Base-by-base conservation (phyloP, 2,113 vertebrate species). In the Plecotus auritus region DNA sequence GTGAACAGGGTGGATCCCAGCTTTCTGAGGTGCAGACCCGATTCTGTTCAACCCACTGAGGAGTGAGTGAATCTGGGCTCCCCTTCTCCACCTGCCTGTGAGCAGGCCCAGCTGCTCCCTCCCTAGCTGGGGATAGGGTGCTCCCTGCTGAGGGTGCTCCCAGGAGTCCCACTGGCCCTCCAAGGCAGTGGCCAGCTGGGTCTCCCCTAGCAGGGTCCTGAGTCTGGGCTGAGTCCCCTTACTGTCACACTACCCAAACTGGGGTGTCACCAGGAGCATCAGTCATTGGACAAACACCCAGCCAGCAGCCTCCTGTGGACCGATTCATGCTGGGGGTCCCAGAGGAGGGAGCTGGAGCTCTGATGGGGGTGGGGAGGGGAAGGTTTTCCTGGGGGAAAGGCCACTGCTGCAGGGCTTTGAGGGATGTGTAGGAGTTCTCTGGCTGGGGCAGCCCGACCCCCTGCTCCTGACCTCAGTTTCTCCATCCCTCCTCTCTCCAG, bases 1-100 rank as follows among this genome's bases (percentile, higher is more conserved):
- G 18, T 5, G n/a, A 26, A 18, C 9, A 14, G n/a, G 30, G 6
- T 22, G 4, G 1, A 54, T 0, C 10, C 3, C 30, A 7, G 30
- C 32, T 49, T 66, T 26, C 8, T 9, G 20, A 28, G 18, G 0
- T 5, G 18, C 17, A 45, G 64, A 8, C 37, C 10, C 7, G 37
- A n/a, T 51, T 70, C 54, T 42, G 14, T 4, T n/a, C 7, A 17
- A 3, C 1, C 56, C 22, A 7, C 67, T 10, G 42, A n/a, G 67
- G 23, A 40, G 32, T 10, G 49, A 35, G 5, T 20, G 45, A 51
- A 16, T 59, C 32, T 5, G 1, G 17, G 56, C 8, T 7, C 7
- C 26, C 26, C n/a, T 20, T 4, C 20, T 17, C 26, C 37, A 30
- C 37, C 37, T 35, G 37, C 32, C 69, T 11, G 12, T 20, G 35